Evolutionary conservation across 2,113 vertebrate genomes (phyloP).

Genomic region (Microtus richardsoni): DNA sequence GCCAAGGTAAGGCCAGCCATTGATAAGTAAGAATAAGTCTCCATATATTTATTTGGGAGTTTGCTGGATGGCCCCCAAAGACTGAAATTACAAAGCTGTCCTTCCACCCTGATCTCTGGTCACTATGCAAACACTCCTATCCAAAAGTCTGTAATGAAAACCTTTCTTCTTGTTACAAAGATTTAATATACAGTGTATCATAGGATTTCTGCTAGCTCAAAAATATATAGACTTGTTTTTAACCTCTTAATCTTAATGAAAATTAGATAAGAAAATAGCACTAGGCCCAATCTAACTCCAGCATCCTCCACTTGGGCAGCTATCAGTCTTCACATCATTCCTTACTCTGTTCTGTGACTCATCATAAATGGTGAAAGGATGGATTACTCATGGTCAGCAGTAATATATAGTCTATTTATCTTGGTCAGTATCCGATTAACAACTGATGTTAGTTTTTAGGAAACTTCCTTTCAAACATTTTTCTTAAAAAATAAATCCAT

Average conservation of each 20-base stretch:
- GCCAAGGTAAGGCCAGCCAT: not conserved
- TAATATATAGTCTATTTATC: not conserved
- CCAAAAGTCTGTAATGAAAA: not conserved
- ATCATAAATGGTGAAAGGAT: not conserved
- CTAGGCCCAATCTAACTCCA: not conserved
- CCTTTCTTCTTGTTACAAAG: not conserved
- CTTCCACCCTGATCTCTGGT: fast-evolving
- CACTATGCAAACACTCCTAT: not conserved
- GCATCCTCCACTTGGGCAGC: not conserved
- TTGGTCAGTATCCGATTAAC: not conserved
- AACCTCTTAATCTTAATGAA: not conserved
- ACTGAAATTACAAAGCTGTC: not conserved
- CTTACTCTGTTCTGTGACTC: not conserved
- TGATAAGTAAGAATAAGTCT: not conserved
- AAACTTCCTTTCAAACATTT: not conserved
- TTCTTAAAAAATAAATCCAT: not conserved
- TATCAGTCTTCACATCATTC: not conserved
- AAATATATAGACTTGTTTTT: not conserved
- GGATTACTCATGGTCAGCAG: not conserved
- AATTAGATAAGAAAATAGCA: not conserved
- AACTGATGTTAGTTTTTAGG: not conserved
- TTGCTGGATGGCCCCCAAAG: not conserved
- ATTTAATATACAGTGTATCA: not conserved
- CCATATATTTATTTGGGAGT: not conserved
- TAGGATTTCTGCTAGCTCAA: not conserved